Evolutionary conservation across 2,888 invertebrate species (phyloP), one percentile per base, ranked within the genome.

Genomic region (Teleogryllus oceanicus): DNA sequence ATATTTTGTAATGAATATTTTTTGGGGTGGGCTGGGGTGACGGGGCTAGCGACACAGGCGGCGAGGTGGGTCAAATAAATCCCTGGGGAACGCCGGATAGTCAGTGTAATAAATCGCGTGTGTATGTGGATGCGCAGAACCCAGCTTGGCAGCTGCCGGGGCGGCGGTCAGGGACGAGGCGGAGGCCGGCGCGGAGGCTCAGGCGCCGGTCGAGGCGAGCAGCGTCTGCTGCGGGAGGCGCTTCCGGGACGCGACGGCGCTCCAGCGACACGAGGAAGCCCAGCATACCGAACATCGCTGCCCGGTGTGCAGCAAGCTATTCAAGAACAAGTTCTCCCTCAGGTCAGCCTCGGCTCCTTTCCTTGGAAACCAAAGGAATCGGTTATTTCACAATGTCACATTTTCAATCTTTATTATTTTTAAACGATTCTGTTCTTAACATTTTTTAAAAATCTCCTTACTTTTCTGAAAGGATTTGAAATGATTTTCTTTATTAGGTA

Each of bases 261-360:
- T 76, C 16, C 62, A 51, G 11, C 11, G 11, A 2, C 79, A 79
- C 11, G 8, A 76, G 11, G n/a, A 50, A 49, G 11, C 49, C 10
- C 79, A 79, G 49, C 77, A 76, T 2, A 49, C 62, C 50, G 77
- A 78, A 50, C 78, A 78, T 74, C 80, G 78, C 50, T 80, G 80
- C 51, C 76, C 78, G 18, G 75, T 78, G 49, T 80, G 80, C n/a
- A 75, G 13, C n/a, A 80, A 80, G 18, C 78, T 78, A 16, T 80
- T 80, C 50, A 37, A 78, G 11, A 76, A 76, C 24, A 80, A 80
- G 74, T 78, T 76, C 51, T 80, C 80, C 13, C 78, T 80, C 24
- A 78, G 77, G 80, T 80, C 37, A 37, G 37, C 8, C 37, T 37
- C 37, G 1, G 8, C 37, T 37, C 37, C 8, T 8, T 37, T 37